Evolutionary conservation across 2,888 invertebrate genomes (phyloP), one percentile per base, ranked within the genome.

Genomic region (Drosophila formosana): DNA sequence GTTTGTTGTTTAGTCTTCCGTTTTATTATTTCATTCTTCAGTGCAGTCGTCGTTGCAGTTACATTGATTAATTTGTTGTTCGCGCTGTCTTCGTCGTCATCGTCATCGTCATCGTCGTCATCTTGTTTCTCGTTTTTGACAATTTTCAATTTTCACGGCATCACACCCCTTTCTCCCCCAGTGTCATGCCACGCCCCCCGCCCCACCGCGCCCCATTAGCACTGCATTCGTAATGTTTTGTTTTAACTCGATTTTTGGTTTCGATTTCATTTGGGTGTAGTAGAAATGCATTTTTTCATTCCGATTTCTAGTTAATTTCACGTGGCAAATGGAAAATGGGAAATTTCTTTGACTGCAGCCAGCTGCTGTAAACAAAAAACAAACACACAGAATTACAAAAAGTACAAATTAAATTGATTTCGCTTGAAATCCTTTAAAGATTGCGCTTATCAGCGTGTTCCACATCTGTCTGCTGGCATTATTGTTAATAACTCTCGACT

Each of bases 41-140:
- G 13, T 41, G 25, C 62, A 43, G 50, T 51, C 47, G 45, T 34
- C 51, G 45, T 37, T 37, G 53, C 74, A 66, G 75, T 69, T 67
- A 77, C 78, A 73, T 75, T 81, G 82, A 79, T 79, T 79, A 81
- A 81, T 79, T 81, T 81, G 75, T 62, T 55, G 72, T 56, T 43
- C 47, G 56, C 18, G 51, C 61, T 50, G 61, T 62, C 45, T 8
- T n/a, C 55, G 25, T 37, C 30, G 8, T 49, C 28, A 8, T 32
- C 34, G 5, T 4, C 34, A 11, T n/a, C 34, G 34, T 63, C 45
- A 9, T 7, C 55, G 13, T 41, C 30, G 11, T 50, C 30, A 7
- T 26, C 46, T 56, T 46, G 46, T 49, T 23, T 28, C 9, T 58
- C 13, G 34, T 39, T 58, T 75, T 81, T 78, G 82, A 81, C 71